Percentiles rank a stretch among this genome's conserved stretches.
Evolutionary conservation across 2,888 invertebrate genomes (phyloP).

Genomic region (Globia sparganii): DNA sequence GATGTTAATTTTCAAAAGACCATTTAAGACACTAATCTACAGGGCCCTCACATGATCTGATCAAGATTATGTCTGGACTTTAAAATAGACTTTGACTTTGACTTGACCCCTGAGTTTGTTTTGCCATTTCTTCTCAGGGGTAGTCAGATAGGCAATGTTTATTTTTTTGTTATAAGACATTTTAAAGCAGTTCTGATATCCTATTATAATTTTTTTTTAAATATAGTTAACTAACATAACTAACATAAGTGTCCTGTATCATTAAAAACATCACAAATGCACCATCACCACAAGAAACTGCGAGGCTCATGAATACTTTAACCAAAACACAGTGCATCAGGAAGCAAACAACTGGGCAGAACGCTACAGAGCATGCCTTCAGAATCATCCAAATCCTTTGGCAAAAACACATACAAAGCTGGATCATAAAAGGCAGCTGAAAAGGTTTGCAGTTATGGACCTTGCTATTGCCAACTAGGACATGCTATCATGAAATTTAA

Average conservation of each 20-base stretch:
- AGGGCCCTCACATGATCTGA: background rate
- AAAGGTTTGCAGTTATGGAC: background rate
- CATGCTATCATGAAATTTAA: background rate
- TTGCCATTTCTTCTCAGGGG: background rate
- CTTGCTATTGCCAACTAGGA: background rate
- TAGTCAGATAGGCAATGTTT: background rate
- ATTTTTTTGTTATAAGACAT: background rate
- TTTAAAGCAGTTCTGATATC: too few species aligned
- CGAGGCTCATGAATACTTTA: background rate
- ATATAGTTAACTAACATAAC: too few species aligned
- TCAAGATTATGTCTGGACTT: too few species aligned
- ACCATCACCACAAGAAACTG: background rate
- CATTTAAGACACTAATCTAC: background rate
- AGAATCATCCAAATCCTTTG: background rate
- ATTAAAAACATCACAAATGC: background rate
- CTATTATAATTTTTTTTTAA: too few species aligned
- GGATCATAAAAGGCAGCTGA: background rate
- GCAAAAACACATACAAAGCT: background rate
- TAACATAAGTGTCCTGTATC: background rate
- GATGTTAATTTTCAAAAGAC: background rate
- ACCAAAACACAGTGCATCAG: background rate
- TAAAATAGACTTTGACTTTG: too few species aligned
- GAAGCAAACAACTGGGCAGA: background rate
- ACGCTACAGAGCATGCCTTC: background rate
- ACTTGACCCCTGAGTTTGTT: background rate